phyloP scores from a whole-genome alignment of 2,797 vertebrate species.

The Onychomys leucogaster region DNA sequence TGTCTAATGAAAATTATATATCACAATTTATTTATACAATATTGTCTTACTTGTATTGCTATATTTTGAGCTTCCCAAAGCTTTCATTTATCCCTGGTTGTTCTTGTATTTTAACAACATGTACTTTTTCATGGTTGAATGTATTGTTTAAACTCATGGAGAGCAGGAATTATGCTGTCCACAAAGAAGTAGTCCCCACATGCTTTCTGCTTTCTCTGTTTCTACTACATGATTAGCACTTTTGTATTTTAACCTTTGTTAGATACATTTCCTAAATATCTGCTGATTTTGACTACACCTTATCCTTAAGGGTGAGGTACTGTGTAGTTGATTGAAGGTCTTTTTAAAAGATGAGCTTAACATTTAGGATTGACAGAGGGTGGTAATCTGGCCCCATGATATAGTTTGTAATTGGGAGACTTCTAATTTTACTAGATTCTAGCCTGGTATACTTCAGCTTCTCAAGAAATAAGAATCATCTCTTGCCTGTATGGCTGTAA shows the following conservation, averaged over 20 bases:
- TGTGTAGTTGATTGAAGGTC: background rate
- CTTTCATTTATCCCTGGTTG: background rate
- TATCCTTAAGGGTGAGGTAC: background rate
- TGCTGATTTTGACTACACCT: background rate
- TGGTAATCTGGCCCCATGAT: background rate
- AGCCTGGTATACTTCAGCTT: background rate
- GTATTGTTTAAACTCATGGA: background rate
- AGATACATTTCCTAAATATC: background rate
- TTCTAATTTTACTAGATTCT: background rate
- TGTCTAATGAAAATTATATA: background rate
- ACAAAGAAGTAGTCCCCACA: background rate
- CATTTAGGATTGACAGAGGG: background rate
- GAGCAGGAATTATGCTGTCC: background rate
- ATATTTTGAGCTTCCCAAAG: background rate
- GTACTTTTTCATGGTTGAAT: slow-evolving; percentile 3
- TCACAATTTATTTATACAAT: background rate
- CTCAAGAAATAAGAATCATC: background rate
- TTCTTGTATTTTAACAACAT: background rate
- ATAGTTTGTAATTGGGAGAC: background rate
- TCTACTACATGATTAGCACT: background rate
- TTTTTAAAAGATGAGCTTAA: background rate
- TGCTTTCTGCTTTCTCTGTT: background rate
- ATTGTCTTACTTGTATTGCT: background rate
- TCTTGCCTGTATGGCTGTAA: background rate
- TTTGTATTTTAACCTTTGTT: background rate